Evolutionary conservation across 2,113 vertebrate species (phyloP), one percentile per base, ranked within the genome.

Genomic region (Gymnorhina tibicen): DNA sequence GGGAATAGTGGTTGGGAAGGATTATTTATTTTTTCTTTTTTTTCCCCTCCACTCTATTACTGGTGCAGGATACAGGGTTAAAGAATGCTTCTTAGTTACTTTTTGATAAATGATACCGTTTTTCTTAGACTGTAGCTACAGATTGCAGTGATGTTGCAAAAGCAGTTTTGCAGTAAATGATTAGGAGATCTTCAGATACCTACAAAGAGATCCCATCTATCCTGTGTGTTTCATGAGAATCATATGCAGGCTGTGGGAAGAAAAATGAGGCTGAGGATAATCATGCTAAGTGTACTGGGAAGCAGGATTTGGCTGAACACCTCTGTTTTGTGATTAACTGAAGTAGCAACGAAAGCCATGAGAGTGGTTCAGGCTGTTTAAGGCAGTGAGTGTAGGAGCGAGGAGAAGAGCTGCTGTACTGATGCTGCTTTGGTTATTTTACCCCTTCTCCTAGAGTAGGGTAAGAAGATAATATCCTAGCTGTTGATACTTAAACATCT

Each of bases 241-340:
- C 67, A 30, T n/a, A 85, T 82, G 86, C 85, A 91, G 73, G 3
- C 50, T 68, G 67, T 63, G 80, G 87, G 95, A 95, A 94, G 95
- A 96, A 93, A 96, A 96, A 93, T 91, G 88, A 97, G 63, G 75
- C 46, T 73, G 81, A 63, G 72, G 80, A 62, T 94, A 96, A 94
- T 92, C 87, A 91, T 60, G 7, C 77, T 91, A 91, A 95, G 82
- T 87, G 87, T 87, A 83, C 66, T 91, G 68, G 82, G 84, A 84
- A 96, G 69, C 58, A 91, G 77, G 59, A 37, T 89, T 89, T 93
- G 93, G 82, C 87, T 79, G 93, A 94, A 85, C 79, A 90, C 80
- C 75, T 92, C 87, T 85, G 64, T 42, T 95, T 75, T 74, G 58
- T 90, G 77, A 92, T 95, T 94, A 91, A 85, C 30, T 68, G 69